Evolutionary conservation across 2,113 vertebrate species (phyloP), one percentile per base, ranked within the genome.

Genomic region (Corapipo altera): DNA sequence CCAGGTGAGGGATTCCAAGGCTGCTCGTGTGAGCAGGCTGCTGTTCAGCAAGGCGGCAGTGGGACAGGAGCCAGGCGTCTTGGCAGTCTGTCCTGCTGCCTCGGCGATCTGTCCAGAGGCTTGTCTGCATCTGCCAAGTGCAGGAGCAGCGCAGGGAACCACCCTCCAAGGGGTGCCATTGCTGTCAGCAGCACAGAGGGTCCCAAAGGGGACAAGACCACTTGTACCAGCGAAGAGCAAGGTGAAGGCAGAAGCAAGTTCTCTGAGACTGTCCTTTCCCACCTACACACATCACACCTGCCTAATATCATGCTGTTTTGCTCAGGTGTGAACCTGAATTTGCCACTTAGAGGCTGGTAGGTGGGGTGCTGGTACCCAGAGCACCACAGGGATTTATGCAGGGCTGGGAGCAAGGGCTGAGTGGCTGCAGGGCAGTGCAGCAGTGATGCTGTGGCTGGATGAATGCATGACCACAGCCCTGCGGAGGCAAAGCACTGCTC

Each of bases 151-250:
- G 3, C 37, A 16, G 77, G 20, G n/a, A 44, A 2, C 3, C 30
- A 65, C 59, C 24, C n/a, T 4, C 22, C 37, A 0, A 0, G 3
- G 32, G 27, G 11, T 46, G 52, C 41, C 67, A 1, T 2, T 43
- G 57, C n/a, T 52, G 49, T 9, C 22, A 0, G 3, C 11, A 51
- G 46, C 61, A 88, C 0, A 0, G 26, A 19, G 21, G 30, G 41
- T 23, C 28, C 61, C 67, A 19, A 12, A 37, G 32, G 27, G 41
- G 35, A 44, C 48, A 44, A 35, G 18, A 35, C 21, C 15, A 9
- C 49, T 51, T 57, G 27, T 22, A 23, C 33, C 18, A 26, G 49
- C 0, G 1, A 65, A 58, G 44, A 49, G 27, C 43, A 35, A 69
- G 62, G 49, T 3, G 3, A 77, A 35, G 84, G 30, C 15, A 61